Conservation (phyloP, 2,888 invertebrate species). For the Drosophila birchii region DNA sequence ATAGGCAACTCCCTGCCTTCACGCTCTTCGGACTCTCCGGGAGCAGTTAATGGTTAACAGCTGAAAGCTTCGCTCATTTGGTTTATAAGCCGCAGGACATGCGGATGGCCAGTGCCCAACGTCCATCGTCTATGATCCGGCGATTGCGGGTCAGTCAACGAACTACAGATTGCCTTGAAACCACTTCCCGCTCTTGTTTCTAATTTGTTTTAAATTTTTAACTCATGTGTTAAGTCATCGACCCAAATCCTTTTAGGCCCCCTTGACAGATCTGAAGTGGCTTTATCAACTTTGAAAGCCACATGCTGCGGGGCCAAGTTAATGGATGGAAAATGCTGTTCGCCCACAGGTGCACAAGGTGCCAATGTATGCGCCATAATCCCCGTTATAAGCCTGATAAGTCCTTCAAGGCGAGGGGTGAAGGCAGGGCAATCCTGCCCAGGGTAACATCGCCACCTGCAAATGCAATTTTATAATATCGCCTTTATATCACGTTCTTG, state of each 20-base stretch:
- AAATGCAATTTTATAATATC: conserved; percentile 21
- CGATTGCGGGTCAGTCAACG: conserved; percentile 23
- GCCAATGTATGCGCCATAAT: conserved; percentile 16
- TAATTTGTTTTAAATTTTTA: not conserved
- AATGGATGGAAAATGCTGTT: conserved; percentile 9
- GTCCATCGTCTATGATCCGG: conserved; percentile 5
- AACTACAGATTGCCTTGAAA: not conserved
- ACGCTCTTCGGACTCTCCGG: not conserved
- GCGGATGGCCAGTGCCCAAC: conserved; percentile 15
- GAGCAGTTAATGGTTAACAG: conserved; percentile 33
- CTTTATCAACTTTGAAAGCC: not conserved
- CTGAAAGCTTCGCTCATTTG: conserved; percentile 39
- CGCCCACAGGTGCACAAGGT: not conserved
- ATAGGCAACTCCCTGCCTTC: not conserved
- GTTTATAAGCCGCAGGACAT: conserved; percentile 38
- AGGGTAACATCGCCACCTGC: not conserved
- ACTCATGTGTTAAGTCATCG: not conserved
- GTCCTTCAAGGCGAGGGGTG: not conserved
- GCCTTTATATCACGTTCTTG: conserved; percentile 14
- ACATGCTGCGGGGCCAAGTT: not conserved
- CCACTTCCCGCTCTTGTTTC: not conserved
- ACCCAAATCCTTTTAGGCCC: not conserved
- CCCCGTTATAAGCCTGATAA: conserved; percentile 15
- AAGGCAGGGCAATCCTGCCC: no score
- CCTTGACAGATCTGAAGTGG: not conserved